A percentile compares a stretch with the other conserved stretches of the same genome.
phyloP scores from a whole-genome alignment of 2,113 vertebrate genomes.

The Potamarius usumacintae region DNA sequence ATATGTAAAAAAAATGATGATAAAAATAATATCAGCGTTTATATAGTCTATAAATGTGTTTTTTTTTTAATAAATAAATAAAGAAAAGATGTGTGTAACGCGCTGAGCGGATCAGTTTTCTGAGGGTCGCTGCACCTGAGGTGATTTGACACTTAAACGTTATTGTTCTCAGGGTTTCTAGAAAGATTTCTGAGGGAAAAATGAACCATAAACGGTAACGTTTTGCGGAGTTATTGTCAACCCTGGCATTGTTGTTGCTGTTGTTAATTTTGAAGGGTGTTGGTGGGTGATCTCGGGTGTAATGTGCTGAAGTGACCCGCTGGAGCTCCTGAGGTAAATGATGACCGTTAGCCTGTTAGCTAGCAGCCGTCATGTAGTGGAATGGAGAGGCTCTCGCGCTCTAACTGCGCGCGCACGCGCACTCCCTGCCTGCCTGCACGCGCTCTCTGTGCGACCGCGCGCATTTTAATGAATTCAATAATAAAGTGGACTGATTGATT shows the following conservation, averaged over 20 bases:
- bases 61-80: too few species aligned
- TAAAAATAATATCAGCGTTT: background rate
- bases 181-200: background rate
- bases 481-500: background rate
- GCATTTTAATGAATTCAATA: background rate
- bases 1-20: background rate
- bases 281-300: too few species aligned
- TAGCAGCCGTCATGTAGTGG: background rate
- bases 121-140: background rate
- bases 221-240: background rate
- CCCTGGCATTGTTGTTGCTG: too few species aligned
- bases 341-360: conserved; percentile 17
- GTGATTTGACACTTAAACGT: background rate
- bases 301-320: too few species aligned
- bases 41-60: background rate
- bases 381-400: conserved; percentile 7
- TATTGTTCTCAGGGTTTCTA: background rate
- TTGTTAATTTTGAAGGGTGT: too few species aligned
- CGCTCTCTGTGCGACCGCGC: background rate
- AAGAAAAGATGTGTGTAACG: background rate
- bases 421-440: too few species aligned
- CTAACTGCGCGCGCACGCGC: background rate
- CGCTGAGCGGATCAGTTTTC: background rate
- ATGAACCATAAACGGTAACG: background rate
- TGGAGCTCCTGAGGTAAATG: background rate